phyloP scores from a whole-genome alignment of 2,888 invertebrate species.

The Eudemis profundana region DNA sequence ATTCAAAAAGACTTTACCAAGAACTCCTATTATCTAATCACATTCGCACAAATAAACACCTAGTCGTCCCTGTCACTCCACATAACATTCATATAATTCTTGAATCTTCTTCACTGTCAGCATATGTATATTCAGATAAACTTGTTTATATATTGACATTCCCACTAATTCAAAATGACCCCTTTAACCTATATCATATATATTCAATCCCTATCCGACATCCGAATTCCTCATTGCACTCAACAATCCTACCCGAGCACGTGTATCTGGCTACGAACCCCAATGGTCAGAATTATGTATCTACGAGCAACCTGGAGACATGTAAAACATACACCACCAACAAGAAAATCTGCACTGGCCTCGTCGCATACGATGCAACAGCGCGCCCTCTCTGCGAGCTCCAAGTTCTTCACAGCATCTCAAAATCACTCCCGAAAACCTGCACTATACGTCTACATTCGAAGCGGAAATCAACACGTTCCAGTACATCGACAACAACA shows the following conservation, averaged over 20 bases:
- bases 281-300: no score
- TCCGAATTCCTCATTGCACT: constrained; percentile 49
- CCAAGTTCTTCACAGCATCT: not conserved
- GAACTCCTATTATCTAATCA: constrained; percentile 49
- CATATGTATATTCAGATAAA: constrained; percentile 51
- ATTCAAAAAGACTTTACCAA: constrained; percentile 45
- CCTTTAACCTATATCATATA: constrained; percentile 50
- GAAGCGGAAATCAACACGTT: constrained; percentile 20
- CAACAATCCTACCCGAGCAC: constrained; percentile 54
- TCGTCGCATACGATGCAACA: no score
- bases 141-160: constrained; percentile 51
- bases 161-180: constrained; percentile 48
- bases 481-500: constrained; percentile 8
- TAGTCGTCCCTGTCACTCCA: constrained; percentile 48
- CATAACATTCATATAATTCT: constrained; percentile 51
- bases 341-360: no score
- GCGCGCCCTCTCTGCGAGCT: no score
- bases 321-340: no score
- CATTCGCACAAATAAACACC: constrained; percentile 45
- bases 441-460: constrained; percentile 15
- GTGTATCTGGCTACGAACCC: constrained; percentile 35
- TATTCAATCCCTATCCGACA: constrained; percentile 53
- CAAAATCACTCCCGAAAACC: constrained; percentile 4
- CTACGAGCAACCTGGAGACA: no score
- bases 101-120: constrained; percentile 48